phyloP scores from a whole-genome alignment of 2,888 invertebrate genomes.

The Strigamia crassipes region DNA sequence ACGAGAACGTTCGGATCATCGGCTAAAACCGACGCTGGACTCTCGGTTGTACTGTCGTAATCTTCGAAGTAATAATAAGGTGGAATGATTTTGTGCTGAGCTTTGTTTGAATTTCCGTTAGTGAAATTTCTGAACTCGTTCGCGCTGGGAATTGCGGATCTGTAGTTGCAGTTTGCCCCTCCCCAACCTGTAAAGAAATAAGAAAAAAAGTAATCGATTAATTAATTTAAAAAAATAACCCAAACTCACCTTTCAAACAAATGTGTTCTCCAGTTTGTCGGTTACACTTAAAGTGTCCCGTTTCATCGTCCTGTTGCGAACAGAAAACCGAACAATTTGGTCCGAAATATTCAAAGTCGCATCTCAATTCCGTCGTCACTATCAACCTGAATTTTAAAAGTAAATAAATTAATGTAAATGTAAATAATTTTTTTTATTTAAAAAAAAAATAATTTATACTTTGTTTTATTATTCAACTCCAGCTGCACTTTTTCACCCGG shows the following conservation, averaged over 20 bases:
- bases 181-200: background rate
- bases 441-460: too few species aligned
- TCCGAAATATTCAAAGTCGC: constrained; percentile 17
- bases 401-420: too few species aligned
- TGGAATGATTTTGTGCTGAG: background rate
- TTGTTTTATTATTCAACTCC: constrained; percentile 7
- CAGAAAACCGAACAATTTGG: constrained; percentile 7
- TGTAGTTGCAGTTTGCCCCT: background rate
- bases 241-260: constrained; percentile 3
- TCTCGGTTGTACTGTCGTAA: background rate
- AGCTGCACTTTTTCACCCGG: background rate
- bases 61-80: background rate
- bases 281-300: constrained; percentile 10
- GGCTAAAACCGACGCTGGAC: background rate
- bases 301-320: background rate
- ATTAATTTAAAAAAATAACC: too few species aligned
- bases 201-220: background rate
- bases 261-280: background rate
- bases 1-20: background rate
- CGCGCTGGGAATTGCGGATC: background rate
- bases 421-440: too few species aligned
- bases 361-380: background rate
- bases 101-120: background rate
- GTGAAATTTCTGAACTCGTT: background rate
- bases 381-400: background rate